Conservation (phyloP, 2,888 invertebrate genomes). For the Thymelicus lineola region DNA sequence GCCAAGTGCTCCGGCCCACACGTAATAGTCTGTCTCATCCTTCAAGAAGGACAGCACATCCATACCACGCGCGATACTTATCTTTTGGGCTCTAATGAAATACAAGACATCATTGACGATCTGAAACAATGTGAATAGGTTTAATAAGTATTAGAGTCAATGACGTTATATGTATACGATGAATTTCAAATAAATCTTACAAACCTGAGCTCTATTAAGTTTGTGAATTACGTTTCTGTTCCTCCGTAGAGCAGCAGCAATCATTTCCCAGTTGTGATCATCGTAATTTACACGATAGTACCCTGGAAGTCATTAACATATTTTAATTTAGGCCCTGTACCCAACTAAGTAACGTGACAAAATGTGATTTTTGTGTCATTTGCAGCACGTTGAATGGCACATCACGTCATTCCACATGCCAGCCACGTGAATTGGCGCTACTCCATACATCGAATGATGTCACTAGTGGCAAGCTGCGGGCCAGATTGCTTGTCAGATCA, state of each 20-base stretch:
- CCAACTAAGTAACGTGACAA: too few relatives aligned
- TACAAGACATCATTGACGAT: constrained; percentile 91
- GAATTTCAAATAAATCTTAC: background rate
- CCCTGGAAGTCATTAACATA: constrained; percentile 64
- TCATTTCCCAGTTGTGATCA: constrained; percentile 80
- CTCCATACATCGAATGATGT: too few relatives aligned
- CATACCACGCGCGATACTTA: constrained; percentile 85
- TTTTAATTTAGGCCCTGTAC: background rate
- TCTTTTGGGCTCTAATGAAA: constrained; percentile 86
- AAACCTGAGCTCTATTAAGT: constrained; percentile 90
- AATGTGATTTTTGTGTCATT: too few relatives aligned
- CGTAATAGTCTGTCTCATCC: constrained; percentile 89
- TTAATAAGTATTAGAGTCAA: background rate
- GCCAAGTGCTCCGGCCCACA: constrained; percentile 89
- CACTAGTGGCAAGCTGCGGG: too few relatives aligned
- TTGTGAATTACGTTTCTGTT: constrained; percentile 82
- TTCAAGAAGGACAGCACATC: constrained; percentile 88
- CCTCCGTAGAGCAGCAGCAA: constrained; percentile 77
- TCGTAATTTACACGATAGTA: constrained; percentile 89
- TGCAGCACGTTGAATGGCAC: too few relatives aligned
- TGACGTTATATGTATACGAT: background rate
- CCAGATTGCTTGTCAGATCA: too few relatives aligned
- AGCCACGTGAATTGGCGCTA: too few relatives aligned
- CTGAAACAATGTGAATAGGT: constrained; percentile 51
- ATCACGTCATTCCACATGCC: too few relatives aligned